Base-by-base conservation (phyloP, 2,797 vertebrate species). In the Epinephelus awoara region DNA sequence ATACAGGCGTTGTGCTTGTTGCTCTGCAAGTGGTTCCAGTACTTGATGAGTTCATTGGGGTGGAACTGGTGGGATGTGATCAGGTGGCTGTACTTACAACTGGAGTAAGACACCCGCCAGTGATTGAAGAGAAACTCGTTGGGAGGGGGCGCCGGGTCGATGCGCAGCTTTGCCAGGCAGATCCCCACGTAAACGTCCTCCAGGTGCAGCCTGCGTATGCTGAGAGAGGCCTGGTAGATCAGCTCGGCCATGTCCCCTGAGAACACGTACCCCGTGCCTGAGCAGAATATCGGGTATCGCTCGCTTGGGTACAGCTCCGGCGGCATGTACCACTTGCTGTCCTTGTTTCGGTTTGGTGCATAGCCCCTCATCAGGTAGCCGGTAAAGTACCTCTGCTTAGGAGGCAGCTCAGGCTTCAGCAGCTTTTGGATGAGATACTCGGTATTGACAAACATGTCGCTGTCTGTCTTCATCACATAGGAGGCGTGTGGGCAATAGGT, bases 11-110 rank as follows among this genome's bases (percentile, higher is more conserved):
- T 99, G 96, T 98, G 97, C 97, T 99, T 99, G 95, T 99, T 99
- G 93, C 94, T 97, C 95, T 99, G 98, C 91, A 99, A 94, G 93
- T 99, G 98, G 93, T 97, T 98, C 98, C 98, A 99, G 93, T 98
- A 99, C 92, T 99, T 99, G 92, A 98, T 93, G 90, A 99, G 96
- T 94, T 99, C 98, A 8, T 95, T 96, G 63, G 98, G 98, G 68
- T 98, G 97, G 94, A 99, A 99, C 96, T 99, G 98, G 94, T 99
- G 98, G 76, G 98, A 99, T 80, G 98, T 99, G 95, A 99, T 99
- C 85, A 99, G 95, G 94, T 99, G 98, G 90, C 98, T 99, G 92
- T 99, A 99, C 96, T 99, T 99, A 94, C 98, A 99, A 93, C 98
- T 99, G 91, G 98, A 99, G 88, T 99, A 99, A 79, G 98, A 99